Base-by-base conservation (phyloP, 2,888 invertebrate species). In the Xestobium rufovillosum region DNA sequence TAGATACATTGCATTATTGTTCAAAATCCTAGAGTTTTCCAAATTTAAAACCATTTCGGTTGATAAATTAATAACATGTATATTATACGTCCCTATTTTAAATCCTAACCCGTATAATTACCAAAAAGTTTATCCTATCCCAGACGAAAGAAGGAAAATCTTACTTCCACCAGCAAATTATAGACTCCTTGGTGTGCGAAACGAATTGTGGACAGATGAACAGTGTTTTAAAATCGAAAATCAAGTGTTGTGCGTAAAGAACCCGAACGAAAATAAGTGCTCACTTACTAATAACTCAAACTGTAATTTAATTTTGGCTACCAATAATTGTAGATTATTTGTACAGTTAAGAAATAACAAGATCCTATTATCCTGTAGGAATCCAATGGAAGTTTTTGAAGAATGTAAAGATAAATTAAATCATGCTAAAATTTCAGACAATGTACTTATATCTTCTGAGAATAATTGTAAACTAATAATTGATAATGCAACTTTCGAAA, bases 161-260 rank as follows among this genome's bases (percentile, higher is more conserved):
- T 11, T 38, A 28, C 29, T 41, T 3, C 34, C 38, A 19, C 41
- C 38, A 12, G 9, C 15, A 3, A 34, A 31, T 32, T 38, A 34
- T 17, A 32, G 34, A 14, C 25, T 36, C 6, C 29, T 26, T 23
- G 11, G 31, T 15, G 15, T 26, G 4, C 38, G 12, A 34, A 14
- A 26, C n/a, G 38, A 42, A 33, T 17, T 36, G 9, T 38, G 41
- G 38, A 41, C 35, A 8, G 25, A 41, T 12, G 41, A 41, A 34
- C 31, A 19, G n/a, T 38, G 34, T 23, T 23, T 34, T 34, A 19
- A 23, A 26, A 40, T 11, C 38, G 10, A 29, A 28, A 10, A 8
- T 6, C 3, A 32, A 41, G 34, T 4, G 34, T 14, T 25, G n/a
- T 1, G 26, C 25, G 11, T 33, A 30, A 2, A 31, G 35, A 31